These are phyloP conservation scores for Neodiprion virginianus DNA, from an alignment of 1,140 invertebrate species.

Conservation along the genomic window DNA sequence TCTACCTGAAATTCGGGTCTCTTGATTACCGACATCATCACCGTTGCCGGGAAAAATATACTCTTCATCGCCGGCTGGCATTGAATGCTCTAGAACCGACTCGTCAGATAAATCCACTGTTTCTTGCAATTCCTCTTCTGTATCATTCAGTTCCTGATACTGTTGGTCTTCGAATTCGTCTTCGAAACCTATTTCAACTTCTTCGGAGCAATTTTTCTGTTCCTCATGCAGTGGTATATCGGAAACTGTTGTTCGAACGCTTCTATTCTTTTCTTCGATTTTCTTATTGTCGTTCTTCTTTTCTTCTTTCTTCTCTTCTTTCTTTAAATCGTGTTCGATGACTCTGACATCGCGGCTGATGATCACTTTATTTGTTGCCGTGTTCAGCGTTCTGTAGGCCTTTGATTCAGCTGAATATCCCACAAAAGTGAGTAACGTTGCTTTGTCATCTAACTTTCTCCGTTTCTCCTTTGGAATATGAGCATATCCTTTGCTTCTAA, in stretches of 20 bases:
- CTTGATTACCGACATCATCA: too few species aligned
- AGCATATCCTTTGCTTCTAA: slow-evolving; percentile 41
- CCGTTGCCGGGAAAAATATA: not conserved
- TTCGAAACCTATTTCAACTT: not conserved
- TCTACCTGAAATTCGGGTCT: not conserved
- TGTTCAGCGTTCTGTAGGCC: slow-evolving; percentile 38
- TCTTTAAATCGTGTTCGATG: slow-evolving; percentile 25
- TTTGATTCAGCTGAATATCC: slow-evolving; percentile 36
- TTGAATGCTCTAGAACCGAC: not conserved
- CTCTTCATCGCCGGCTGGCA: not conserved
- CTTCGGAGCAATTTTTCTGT: not conserved
- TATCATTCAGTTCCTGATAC: not conserved
- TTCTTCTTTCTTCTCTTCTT: not conserved
- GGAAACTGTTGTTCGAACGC: too few species aligned
- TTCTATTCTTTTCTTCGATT: not conserved
- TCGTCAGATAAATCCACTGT: not conserved
- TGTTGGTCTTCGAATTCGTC: not conserved
- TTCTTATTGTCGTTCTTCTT: not conserved
- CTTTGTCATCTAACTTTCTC: slow-evolving; percentile 32
- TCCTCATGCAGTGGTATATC: not conserved
- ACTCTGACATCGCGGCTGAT: slow-evolving; percentile 41
- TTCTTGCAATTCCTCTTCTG: not conserved
- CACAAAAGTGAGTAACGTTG: slow-evolving; percentile 29
- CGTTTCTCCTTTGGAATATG: slow-evolving; percentile 35
- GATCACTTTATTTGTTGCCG: slow-evolving; percentile 33